Evolutionary conservation across 2,888 invertebrate species (phyloP), one percentile per base, ranked within the genome.

Genomic region (Eumacrocentrus americanus): DNA sequence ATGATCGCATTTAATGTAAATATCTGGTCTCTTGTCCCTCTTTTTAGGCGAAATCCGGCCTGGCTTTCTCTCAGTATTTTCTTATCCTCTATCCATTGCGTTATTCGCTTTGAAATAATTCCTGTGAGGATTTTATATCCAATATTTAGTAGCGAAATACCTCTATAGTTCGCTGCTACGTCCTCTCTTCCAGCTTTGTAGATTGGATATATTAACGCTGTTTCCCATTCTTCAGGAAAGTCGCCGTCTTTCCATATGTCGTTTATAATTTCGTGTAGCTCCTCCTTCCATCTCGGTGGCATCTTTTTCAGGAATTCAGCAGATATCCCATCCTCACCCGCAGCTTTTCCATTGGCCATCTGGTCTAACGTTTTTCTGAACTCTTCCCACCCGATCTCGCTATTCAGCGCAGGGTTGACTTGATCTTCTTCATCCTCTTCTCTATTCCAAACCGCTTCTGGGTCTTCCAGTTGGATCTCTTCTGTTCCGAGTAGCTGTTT

Each of bases 181-280:
- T n/a, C 16, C 7, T 23, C 53, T 1, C 54, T 48, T 12, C 53
- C 48, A 1, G 14, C 48, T 14, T 61, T 57, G 14, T 29, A 23
- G 0, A 61, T 61, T 2, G 48, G 47, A 5, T 12, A 52, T 22
- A 61, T 47, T 40, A 23, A 42, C n/a, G 61, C 58, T 35, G 23
- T 53, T 18, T 54, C 25, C 53, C 58, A 61, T 0, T 55, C 46
- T 11, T 25, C 9, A 1, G 35, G n/a, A 3, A 61, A 2, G n/a
- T 40, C n/a, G 0, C 58, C 50, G n/a, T 40, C 38, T 22, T 34
- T 18, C 37, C 48, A 58, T 2, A 61, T 22, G 7, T 14, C 53
- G 1, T 53, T 12, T 2, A 48, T 22, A 2, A 48, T 29, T 12
- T 35, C 29, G 7, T 37, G 20, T 11, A 61, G 6, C 12, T 52